Percentiles rank a stretch among this genome's conserved stretches.
Conservation (phyloP, 2,888 invertebrate genomes). For the Epirrita christyi region DNA sequence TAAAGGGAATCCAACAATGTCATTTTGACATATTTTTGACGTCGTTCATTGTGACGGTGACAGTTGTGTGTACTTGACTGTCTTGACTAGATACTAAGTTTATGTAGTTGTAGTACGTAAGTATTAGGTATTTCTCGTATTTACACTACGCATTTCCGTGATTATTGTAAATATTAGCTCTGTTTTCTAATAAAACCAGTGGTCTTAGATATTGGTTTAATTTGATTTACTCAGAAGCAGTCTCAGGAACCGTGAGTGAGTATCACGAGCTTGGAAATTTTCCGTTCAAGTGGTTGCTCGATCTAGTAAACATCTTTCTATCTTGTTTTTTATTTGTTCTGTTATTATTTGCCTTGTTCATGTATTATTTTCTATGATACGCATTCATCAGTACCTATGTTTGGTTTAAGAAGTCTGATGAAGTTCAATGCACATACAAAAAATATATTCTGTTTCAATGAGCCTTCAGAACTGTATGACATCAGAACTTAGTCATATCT, state of each 20-base stretch:
- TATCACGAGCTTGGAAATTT: conserved; percentile 18
- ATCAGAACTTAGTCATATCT: conserved; percentile 65
- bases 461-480: conserved; percentile 51
- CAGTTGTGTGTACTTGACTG: too few relatives aligned
- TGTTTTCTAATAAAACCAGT: conserved; percentile 19
- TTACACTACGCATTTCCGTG: conserved; percentile 58
- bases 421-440: background rate
- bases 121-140: conserved; percentile 34
- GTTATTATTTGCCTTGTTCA: conserved; percentile 11
- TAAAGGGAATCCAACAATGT: too few relatives aligned
- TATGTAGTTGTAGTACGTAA: too few relatives aligned
- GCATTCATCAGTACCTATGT: background rate
- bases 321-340: conserved; percentile 28
- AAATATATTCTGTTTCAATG: conserved; percentile 14
- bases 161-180: conserved; percentile 36
- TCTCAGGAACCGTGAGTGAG: conserved; percentile 31
- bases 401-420: conserved; percentile 3
- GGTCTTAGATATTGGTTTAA: background rate
- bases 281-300: conserved; percentile 10
- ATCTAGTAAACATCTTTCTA: conserved; percentile 4
- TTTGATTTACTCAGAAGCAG: conserved; percentile 1
- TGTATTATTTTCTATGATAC: conserved; percentile 8
- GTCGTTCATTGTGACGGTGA: too few relatives aligned
- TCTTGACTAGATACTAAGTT: too few relatives aligned
- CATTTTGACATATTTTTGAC: too few relatives aligned